phyloP scores from a whole-genome alignment of 2,888 invertebrate genomes.

The Dasysyrphus albostriatus region DNA sequence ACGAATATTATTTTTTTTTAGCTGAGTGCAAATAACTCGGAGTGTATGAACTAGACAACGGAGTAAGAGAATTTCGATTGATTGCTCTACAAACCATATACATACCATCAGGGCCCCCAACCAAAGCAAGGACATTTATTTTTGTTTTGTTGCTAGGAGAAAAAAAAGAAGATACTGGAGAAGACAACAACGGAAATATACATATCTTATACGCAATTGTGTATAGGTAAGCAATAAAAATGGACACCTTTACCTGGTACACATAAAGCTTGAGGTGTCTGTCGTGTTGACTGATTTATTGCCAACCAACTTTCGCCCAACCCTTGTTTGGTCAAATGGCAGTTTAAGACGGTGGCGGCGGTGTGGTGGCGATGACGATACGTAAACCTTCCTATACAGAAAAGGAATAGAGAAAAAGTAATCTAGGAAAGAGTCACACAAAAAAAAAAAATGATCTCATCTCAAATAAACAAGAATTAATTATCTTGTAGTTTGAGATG shows the following conservation, averaged over 20 bases:
- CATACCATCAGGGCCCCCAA: background rate
- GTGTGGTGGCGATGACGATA: slow-evolving; percentile 28
- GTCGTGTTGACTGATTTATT: slow-evolving; percentile 72
- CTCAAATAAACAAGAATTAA: slow-evolving; percentile 17
- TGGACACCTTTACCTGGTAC: slow-evolving; percentile 59
- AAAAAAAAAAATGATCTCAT: slow-evolving; percentile 4
- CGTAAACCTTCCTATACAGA: background rate
- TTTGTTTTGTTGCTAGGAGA: background rate
- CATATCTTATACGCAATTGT: slow-evolving; percentile 45
- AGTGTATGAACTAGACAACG: slow-evolving; percentile 12
- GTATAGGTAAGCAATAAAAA: slow-evolving; percentile 69
- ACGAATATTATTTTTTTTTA: background rate
- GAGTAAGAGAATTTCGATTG: slow-evolving; percentile 43
- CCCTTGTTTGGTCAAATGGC: slow-evolving; percentile 66
- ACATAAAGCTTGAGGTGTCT: slow-evolving; percentile 45
- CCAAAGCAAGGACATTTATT: background rate
- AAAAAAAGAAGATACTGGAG: background rate
- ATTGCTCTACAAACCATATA: slow-evolving; percentile 47
- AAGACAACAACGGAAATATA: slow-evolving; percentile 37
- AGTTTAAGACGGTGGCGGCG: slow-evolving; percentile 36
- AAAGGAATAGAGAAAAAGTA: background rate
- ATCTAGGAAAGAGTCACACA: background rate
- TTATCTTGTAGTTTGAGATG: slow-evolving; percentile 13
- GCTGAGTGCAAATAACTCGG: background rate
- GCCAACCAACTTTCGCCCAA: slow-evolving; percentile 39